Evolutionary conservation across 1,140 invertebrate species (phyloP).

Genomic region (Micrasema minimum): DNA sequence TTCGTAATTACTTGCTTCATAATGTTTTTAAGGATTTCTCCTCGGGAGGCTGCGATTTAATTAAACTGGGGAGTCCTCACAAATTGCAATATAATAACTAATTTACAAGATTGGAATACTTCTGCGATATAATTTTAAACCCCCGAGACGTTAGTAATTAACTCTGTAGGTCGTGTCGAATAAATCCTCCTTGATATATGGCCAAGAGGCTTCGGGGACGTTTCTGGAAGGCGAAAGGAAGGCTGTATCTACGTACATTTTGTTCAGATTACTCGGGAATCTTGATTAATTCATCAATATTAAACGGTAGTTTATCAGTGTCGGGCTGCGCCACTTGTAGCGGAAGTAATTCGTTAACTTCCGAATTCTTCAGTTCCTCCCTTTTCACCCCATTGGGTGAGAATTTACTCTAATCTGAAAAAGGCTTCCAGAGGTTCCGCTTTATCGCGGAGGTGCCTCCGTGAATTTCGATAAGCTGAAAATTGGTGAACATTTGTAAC

Average conservation of each 20-base stretch:
- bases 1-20: too few species aligned
- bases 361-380: slow-evolving; percentile 30
- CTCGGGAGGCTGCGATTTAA: too few species aligned
- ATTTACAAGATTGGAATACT: slow-evolving; percentile 12
- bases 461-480: background rate
- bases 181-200: slow-evolving; percentile 34
- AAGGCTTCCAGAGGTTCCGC: slow-evolving; percentile 18
- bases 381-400: background rate
- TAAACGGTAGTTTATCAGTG: slow-evolving; percentile 53
- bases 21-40: too few species aligned
- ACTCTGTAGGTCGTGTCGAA: slow-evolving; percentile 29
- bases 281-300: slow-evolving; percentile 55
- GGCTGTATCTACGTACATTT: slow-evolving; percentile 12
- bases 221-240: background rate
- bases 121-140: slow-evolving; percentile 28
- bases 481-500: too few species aligned
- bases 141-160: slow-evolving; percentile 29
- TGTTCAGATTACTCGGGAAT: slow-evolving; percentile 20
- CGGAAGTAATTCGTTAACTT: slow-evolving; percentile 50
- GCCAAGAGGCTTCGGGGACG: slow-evolving; percentile 2
- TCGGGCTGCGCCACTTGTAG: slow-evolving; percentile 47
- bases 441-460: slow-evolving; percentile 1
- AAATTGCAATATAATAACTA: background rate
- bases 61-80: too few species aligned
- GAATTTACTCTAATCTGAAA: slow-evolving; percentile 38